phyloP scores from a whole-genome alignment of 2,888 invertebrate species.

The Stenoptilia bipunctidactyla region DNA sequence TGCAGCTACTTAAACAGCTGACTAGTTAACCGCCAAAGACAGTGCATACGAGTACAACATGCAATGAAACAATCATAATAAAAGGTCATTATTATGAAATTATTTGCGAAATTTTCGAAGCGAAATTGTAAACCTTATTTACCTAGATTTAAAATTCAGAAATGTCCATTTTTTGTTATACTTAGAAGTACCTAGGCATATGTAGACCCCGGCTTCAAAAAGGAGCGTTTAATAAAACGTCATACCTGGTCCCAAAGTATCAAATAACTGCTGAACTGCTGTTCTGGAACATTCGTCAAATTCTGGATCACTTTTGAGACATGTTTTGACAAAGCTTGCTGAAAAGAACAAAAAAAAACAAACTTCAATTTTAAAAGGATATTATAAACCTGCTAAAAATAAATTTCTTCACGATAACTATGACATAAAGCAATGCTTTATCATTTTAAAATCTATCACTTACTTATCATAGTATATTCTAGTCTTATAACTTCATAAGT shows the following conservation, averaged over 20 bases:
- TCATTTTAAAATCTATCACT: too few species aligned
- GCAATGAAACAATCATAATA: too few species aligned
- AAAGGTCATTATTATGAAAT: too few species aligned
- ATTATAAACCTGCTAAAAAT: background rate
- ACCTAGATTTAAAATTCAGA: background rate
- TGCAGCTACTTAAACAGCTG: constrained; percentile 31
- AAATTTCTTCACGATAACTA: too few species aligned
- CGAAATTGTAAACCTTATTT: background rate
- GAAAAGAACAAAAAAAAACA: constrained; percentile 33
- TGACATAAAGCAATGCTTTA: too few species aligned
- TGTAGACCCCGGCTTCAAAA: background rate
- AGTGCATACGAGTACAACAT: too few species aligned
- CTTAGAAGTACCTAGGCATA: background rate
- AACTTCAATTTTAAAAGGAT: background rate
- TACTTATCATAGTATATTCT: too few species aligned
- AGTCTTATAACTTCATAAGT: too few species aligned
- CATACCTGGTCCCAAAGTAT: constrained; percentile 68
- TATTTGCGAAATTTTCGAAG: background rate
- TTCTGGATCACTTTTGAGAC: constrained; percentile 72
- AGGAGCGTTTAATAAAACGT: too few species aligned
- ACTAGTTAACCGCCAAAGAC: constrained; percentile 19
- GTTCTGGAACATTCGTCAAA: constrained; percentile 77
- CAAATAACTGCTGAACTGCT: constrained; percentile 77
- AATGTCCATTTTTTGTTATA: background rate
- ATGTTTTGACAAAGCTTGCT: constrained; percentile 79